phyloP scores from a whole-genome alignment of 2,797 vertebrate genomes.

The Microctenopoma lineatum region DNA sequence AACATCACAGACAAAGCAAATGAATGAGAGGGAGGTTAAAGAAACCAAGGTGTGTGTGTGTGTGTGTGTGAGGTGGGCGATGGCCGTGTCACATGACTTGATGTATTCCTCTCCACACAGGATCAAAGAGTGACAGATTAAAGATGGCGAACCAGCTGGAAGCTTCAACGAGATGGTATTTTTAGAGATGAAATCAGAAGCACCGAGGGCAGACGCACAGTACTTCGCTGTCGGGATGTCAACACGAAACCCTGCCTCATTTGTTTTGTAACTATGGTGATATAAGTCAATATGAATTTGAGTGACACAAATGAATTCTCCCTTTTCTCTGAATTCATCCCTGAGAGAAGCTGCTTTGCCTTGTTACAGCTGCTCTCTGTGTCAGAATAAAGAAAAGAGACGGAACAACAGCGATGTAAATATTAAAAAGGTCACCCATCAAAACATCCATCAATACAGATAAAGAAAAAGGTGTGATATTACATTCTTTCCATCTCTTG shows the following conservation, averaged over 20 bases:
- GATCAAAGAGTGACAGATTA: constrained; percentile 73
- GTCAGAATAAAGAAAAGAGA: no score
- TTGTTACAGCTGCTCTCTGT: no score
- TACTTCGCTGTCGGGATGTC: background rate
- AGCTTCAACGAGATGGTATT: constrained; percentile 24
- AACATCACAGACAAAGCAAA: constrained; percentile 18
- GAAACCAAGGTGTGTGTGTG: constrained; percentile 14
- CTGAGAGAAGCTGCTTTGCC: no score
- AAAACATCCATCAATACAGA: no score
- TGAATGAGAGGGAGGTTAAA: constrained; percentile 13
- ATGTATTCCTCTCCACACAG: constrained; percentile 24
- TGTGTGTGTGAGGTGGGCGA: no score
- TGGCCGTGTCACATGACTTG: background rate
- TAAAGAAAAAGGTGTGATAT: no score
- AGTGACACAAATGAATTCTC: background rate
- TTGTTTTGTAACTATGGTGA: background rate
- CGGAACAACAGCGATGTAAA: no score
- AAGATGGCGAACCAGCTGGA: constrained; percentile 47
- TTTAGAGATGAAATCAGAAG: constrained; percentile 41
- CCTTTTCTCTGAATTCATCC: background rate
- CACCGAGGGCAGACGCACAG: background rate
- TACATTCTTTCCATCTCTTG: no score
- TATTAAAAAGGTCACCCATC: no score
- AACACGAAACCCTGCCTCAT: constrained; percentile 3
- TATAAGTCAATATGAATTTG: constrained; percentile 1